A percentile compares a stretch with the other conserved stretches of the same genome.
These are phyloP conservation scores for Bubo bubo DNA, from an alignment of 2,113 vertebrate species.

Conservation along the genomic window DNA sequence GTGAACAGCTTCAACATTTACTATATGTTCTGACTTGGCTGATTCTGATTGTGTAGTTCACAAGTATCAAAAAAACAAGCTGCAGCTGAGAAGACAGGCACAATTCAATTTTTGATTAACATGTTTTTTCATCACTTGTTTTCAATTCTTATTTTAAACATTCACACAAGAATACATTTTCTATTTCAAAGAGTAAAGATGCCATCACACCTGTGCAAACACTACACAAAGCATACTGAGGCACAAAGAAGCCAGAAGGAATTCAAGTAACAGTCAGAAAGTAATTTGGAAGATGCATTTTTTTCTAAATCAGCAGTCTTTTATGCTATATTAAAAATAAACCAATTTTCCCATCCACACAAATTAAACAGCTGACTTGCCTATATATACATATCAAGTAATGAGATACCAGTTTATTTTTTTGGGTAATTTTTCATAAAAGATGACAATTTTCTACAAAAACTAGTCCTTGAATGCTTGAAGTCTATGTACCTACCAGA, in stretches of 20 bases:
- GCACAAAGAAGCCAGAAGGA: constrained; percentile 46
- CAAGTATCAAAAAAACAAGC: background rate
- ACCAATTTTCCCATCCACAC: background rate
- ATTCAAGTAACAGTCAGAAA: constrained; percentile 13
- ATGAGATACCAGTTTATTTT: constrained; percentile 38
- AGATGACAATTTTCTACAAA: constrained; percentile 45
- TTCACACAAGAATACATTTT: background rate
- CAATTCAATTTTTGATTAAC: background rate
- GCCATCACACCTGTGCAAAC: constrained; percentile 4
- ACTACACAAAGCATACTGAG: background rate
- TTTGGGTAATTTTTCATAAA: constrained; percentile 19
- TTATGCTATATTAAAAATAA: constrained; percentile 16
- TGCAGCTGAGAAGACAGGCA: background rate
- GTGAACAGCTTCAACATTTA: background rate
- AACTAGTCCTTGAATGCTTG: constrained; percentile 38
- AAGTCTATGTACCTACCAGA: constrained; percentile 6
- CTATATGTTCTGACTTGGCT: background rate
- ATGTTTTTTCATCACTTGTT: background rate
- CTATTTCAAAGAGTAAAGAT: constrained; percentile 1
- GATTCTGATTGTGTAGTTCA: background rate
- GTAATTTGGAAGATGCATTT: constrained; percentile 4
- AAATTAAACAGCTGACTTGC: constrained; percentile 59
- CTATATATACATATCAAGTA: constrained; percentile 9
- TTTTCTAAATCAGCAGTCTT: background rate
- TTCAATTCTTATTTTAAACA: constrained; percentile 13